phyloP scores from a whole-genome alignment of 2,888 invertebrate species.

The Melinopterus prodromus region DNA sequence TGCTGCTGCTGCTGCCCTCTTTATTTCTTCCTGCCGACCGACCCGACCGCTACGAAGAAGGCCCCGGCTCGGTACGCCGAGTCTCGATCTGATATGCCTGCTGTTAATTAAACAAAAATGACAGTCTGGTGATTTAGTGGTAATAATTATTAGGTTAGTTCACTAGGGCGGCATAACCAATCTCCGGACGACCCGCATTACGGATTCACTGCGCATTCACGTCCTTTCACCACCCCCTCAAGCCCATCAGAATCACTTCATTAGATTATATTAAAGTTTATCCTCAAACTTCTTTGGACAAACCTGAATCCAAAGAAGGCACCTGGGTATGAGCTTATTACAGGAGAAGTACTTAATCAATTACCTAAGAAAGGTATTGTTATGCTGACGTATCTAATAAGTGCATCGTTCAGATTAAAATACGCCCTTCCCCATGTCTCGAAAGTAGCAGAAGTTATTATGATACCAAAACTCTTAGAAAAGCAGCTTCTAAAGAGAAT shows the following conservation, averaged over 20 bases:
- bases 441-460: no score
- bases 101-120: conserved; percentile 59
- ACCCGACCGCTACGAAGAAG: neutral
- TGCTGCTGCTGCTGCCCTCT: conserved; percentile 4
- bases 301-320: no score
- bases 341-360: no score
- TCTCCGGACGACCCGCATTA: neutral
- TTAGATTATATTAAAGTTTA: neutral
- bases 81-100: conserved; percentile 55
- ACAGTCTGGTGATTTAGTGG: conserved; percentile 57
- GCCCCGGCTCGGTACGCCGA: conserved; percentile 43
- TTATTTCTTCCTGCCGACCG: neutral
- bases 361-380: no score
- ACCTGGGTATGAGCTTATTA: no score
- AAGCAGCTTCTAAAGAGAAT: no score
- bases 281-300: neutral
- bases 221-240: neutral
- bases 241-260: neutral
- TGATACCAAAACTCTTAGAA: no score
- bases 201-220: neutral
- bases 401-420: no score
- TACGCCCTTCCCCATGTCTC: no score
- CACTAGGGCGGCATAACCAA: neutral
- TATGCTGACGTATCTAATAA: no score
- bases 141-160: conserved; percentile 54